These are phyloP conservation scores for Coryphaenoides rupestris DNA, from an alignment of 2,113 vertebrate genomes.

Conservation along the genomic window DNA sequence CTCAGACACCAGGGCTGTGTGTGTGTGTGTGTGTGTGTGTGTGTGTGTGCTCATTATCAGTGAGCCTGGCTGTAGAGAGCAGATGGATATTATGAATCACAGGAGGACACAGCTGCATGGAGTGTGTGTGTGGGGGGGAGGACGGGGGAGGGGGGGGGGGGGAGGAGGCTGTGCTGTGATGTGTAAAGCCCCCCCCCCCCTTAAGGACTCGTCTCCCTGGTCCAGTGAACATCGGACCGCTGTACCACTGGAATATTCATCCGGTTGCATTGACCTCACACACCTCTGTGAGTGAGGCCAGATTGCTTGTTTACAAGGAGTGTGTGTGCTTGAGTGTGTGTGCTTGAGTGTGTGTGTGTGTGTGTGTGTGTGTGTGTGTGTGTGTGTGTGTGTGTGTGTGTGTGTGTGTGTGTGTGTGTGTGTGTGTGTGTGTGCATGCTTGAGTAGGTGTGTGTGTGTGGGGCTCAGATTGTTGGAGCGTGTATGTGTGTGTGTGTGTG, in stretches of 20 bases:
- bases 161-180: too few species aligned
- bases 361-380: not conserved
- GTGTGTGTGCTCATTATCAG: not conserved
- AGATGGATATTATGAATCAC: not conserved
- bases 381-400: not conserved
- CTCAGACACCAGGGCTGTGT: constrained; percentile 1
- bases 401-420: too few species aligned
- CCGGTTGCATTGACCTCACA: not conserved
- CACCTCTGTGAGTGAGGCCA: too few species aligned
- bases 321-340: constrained; percentile 19
- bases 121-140: not conserved
- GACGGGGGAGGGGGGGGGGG: too few species aligned
- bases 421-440: too few species aligned
- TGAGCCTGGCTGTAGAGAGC: not conserved
- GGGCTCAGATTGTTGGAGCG: constrained; percentile 24
- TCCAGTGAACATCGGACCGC: not conserved
- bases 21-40: constrained; percentile 6
- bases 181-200: not conserved
- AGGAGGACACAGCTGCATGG: not conserved
- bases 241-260: not conserved
- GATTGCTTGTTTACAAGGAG: not conserved
- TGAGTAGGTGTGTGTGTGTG: too few species aligned
- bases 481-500: constrained; percentile 5
- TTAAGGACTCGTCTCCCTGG: not conserved
- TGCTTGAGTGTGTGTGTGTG: constrained; percentile 1